Percentiles rank a stretch among this genome's conserved stretches.
Evolutionary conservation across 2,888 invertebrate species (phyloP).

Genomic region (Drosophila limbata): DNA sequence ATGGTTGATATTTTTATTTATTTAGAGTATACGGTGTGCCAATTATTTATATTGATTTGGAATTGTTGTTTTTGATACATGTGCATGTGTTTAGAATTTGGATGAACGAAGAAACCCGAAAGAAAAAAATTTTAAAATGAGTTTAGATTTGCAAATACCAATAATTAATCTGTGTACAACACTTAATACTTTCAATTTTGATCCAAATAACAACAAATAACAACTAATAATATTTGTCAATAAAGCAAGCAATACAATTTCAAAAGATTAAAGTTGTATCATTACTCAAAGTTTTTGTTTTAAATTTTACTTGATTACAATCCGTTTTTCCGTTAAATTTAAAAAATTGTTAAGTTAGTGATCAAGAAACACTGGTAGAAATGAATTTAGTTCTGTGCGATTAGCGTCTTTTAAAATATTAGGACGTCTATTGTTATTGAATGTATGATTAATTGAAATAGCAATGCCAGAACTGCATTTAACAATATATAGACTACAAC

Average conservation of each 20-base stretch:
- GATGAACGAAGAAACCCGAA: slow-evolving; percentile 46
- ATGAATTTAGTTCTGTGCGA: not conserved
- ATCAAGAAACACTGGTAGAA: not conserved
- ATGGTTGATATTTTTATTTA: not conserved
- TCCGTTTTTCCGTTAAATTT: no score
- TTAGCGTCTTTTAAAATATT: not conserved
- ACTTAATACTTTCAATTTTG: not conserved
- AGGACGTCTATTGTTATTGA: not conserved
- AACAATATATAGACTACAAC: not conserved
- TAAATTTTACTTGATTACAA: no score
- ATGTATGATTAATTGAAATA: not conserved
- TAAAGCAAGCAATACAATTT: not conserved
- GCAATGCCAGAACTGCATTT: not conserved
- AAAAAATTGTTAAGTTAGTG: no score
- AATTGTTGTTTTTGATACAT: slow-evolving; percentile 14
- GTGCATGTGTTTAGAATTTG: slow-evolving; percentile 36
- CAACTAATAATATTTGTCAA: not conserved
- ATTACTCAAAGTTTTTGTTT: no score
- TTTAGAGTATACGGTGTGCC: slow-evolving; percentile 9
- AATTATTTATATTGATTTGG: slow-evolving; percentile 20
- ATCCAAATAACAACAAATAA: not conserved
- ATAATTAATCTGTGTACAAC: slow-evolving; percentile 15
- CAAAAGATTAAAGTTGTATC: no score
- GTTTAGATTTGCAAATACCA: slow-evolving; percentile 27
- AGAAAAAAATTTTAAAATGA: slow-evolving; percentile 37